Base-by-base conservation (phyloP, 2,113 vertebrate species). In the Prietella phreatophila region DNA sequence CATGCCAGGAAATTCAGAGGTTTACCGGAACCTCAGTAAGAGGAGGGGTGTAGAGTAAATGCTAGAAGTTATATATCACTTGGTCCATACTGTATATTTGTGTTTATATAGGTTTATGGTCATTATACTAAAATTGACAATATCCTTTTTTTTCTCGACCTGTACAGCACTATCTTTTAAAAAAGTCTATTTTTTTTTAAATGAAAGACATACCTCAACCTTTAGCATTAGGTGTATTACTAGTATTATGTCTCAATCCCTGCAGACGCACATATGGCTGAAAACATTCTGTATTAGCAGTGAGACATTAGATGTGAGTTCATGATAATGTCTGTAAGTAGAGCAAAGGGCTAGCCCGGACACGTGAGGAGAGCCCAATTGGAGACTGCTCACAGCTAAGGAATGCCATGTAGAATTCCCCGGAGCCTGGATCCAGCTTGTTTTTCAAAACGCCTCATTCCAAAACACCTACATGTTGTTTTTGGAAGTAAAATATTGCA, bases 381-480 rank as follows among this genome's bases (percentile, higher is more conserved):
- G 87, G 91, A 90, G 89, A 87, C 67, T 53, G 75, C 89, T 94
- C 89, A 92, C 20, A 47, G 63, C 89, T 89, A 82, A 93, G 91
- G 94, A 95, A 95, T 95, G 92, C 89, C 60, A 75, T 53, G 0
- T 30, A 90, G 89, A 93, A 83, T 93, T 93, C 90, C 92, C 91
- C 56, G 50, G 61, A 86, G 86, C 82, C 55, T 30, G 50, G 65
- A 83, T 87, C 86, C 69, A 89, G 79, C 27, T 33, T 83, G 42
- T 67, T 86, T 83, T 53, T 71, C 63, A 36, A 65, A 80, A 76
- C 15, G 81, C 67, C 56, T 82, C 84, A 25, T 85, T 75, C 20
- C 33, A 20, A 58, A 79, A 56, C 47, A 73, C 58, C 81, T 85
- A 85, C 91, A 87, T 50, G 71, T 88, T 81, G 71, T 27, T 39